Conservation (phyloP, 2,797 vertebrate species). For the Anisognathus igniventris region DNA sequence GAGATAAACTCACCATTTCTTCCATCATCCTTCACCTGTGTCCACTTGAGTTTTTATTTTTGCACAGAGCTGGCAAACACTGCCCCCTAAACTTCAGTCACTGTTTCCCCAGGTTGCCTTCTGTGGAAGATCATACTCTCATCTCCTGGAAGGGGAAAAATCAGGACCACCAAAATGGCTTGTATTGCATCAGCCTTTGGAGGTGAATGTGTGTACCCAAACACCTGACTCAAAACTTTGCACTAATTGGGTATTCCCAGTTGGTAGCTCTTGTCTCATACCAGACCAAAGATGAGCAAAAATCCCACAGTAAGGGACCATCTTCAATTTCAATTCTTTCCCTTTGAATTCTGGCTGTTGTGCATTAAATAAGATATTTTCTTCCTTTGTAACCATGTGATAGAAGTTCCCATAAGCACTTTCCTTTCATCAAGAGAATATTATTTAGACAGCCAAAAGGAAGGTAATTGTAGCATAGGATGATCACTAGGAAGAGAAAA, state of each 20-base stretch:
- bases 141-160: not conserved
- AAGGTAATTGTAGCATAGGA: not conserved
- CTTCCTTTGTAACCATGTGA: not conserved
- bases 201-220: not conserved
- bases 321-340: not conserved
- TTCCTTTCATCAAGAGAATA: not conserved
- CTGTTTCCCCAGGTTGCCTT: not conserved
- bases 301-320: not conserved
- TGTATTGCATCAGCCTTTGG: not conserved
- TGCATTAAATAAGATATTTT: not conserved
- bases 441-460: not conserved
- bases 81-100: not conserved
- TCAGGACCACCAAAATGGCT: accelerated
- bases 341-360: not conserved
- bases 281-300: not conserved
- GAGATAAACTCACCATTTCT: not conserved
- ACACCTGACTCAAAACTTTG: not conserved
- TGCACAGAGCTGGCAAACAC: not conserved
- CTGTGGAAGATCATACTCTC: not conserved
- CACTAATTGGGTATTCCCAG: not conserved
- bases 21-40: not conserved
- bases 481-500: not conserved
- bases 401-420: not conserved
- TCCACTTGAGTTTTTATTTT: not conserved
- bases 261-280: not conserved